Evolutionary conservation across 2,888 invertebrate genomes (phyloP), one percentile per base, ranked within the genome.

Genomic region (Luperina testacea): DNA sequence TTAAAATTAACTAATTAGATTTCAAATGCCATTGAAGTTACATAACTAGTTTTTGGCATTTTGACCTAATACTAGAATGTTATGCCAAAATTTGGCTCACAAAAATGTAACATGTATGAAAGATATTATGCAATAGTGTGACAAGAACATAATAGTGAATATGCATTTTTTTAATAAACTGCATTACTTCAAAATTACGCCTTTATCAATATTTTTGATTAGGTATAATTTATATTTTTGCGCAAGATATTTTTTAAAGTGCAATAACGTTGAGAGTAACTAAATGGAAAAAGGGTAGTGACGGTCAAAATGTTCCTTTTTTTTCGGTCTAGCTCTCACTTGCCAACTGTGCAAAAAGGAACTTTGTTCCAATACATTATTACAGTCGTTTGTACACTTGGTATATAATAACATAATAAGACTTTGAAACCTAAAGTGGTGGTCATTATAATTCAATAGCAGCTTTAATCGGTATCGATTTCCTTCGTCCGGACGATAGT

Each of bases 401-500:
- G 24, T 42, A 38, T 53, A 64, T 38, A 70, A 45, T 38, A 53
- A 48, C 48, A 17, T 17, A 27, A 20, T 11, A 67, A 38, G 7
- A 67, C 20, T 65, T 72, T 45, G 7, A 59, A 42, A 32, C 51
- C 38, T 24, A 57, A 70, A 77, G 1, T 72, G 1, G 17, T 24
- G 17, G 32, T n/a, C 38, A 61, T 61, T 73, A n/a, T 48, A 38
- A 69, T 75, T 72, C 38, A 45, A 59, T 68, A 65, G 8, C 57
- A 72, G 32, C 17, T 48, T 13, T 32, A 71, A 75, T 57, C 42
- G 15, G 45, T 27, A 72, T 59, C 53, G 17, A 51, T 53, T 71
- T 57, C 38, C 32, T 24, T 9, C 8, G 13, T 68, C 38, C 3
- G n/a, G 61, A 67, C 72, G 75, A 79, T 77, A 77, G 83, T 83